These are phyloP conservation scores for Anastrepha obliqua DNA, from an alignment of 1,140 invertebrate species.

Conservation along the genomic window DNA sequence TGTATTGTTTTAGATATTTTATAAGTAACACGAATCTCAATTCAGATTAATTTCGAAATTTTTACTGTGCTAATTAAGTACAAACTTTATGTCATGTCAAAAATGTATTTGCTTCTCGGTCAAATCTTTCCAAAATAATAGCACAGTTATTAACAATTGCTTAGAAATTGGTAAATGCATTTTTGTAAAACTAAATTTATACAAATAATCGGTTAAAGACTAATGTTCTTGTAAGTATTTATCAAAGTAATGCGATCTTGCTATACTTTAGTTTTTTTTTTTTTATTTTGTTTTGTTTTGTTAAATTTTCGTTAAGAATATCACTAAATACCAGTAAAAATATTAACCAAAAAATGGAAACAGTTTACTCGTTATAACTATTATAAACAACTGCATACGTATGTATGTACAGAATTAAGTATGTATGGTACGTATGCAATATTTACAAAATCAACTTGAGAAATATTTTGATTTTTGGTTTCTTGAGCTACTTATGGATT, in stretches of 20 bases:
- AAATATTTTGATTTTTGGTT: constrained; percentile 7
- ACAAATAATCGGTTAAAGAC: neutral
- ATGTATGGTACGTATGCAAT: neutral
- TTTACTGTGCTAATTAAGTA: constrained; percentile 23
- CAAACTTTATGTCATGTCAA: neutral
- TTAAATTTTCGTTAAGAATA: neutral
- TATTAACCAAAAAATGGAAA: constrained; percentile 14
- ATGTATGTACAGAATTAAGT: neutral
- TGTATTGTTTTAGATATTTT: neutral
- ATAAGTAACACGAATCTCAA: neutral
- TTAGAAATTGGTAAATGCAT: neutral
- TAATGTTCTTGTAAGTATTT: neutral
- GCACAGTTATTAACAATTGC: neutral
- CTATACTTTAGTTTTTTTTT: neutral
- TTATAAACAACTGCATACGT: constrained; percentile 17
- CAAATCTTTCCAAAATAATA: neutral
- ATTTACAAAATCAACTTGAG: neutral
- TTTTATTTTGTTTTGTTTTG: neutral
- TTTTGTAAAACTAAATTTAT: neutral
- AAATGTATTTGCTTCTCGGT: no score
- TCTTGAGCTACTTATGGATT: neutral
- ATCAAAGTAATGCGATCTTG: neutral
- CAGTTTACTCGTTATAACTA: constrained; percentile 4
- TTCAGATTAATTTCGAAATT: neutral
- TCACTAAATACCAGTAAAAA: neutral